Percentiles rank a stretch among this genome's conserved stretches.
phyloP scores from a whole-genome alignment of 2,797 vertebrate species.

The Bovichtus diacanthus region DNA sequence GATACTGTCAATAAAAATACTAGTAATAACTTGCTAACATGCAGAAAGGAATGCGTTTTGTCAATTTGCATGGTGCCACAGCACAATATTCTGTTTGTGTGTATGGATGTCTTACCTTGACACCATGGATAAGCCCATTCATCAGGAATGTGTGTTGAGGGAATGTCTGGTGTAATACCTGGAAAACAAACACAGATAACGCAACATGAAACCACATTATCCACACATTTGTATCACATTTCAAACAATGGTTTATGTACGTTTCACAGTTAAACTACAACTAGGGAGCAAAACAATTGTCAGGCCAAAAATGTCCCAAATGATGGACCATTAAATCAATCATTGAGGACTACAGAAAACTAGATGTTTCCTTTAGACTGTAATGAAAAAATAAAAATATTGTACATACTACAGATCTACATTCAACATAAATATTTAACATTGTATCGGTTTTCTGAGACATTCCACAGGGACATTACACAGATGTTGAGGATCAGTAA shows the following conservation, averaged over 20 bases:
- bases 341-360: background rate
- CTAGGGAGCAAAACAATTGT: background rate
- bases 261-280: conserved; percentile 5
- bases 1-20: background rate
- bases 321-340: background rate
- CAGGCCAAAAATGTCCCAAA: background rate
- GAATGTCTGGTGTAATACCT: conserved; percentile 94
- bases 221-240: conserved; percentile 2
- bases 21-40: background rate
- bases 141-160: conserved; percentile 95
- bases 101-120: conserved; percentile 85
- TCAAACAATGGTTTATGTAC: background rate
- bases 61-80: too few species aligned
- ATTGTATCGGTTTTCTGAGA: background rate
- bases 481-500: background rate
- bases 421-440: background rate
- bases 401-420: too few species aligned
- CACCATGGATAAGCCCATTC: conserved; percentile 94
- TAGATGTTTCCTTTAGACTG: background rate
- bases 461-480: background rate
- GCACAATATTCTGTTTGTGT: background rate
- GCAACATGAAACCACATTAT: conserved; percentile 26
- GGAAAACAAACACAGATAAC: conserved; percentile 57
- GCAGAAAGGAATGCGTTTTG: too few species aligned
- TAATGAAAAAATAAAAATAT: background rate